phyloP scores from a whole-genome alignment of 1,140 invertebrate species.

The Tribolium castaneum region DNA sequence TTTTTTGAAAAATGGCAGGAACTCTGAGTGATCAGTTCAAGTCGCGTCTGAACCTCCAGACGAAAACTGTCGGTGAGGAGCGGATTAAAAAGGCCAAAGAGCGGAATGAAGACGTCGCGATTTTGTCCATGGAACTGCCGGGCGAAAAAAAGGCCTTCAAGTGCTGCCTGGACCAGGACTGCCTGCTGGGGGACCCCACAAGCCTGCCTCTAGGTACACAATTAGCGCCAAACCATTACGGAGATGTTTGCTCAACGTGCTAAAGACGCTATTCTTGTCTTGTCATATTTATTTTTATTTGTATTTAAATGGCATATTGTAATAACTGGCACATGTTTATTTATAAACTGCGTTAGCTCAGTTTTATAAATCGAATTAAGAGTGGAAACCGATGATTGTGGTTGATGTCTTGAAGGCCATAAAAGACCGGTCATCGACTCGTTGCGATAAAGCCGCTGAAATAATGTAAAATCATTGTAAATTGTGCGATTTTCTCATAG shows the following conservation, averaged over 20 bases:
- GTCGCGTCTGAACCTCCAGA: conserved; percentile 75
- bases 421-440: conserved; percentile 13
- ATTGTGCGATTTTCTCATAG: conserved; percentile 4
- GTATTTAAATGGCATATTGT: neutral
- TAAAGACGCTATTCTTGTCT: neutral
- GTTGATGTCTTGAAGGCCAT: conserved; percentile 13
- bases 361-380: neutral
- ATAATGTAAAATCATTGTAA: neutral
- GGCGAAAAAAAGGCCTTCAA: conserved; percentile 80
- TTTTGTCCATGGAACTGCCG: conserved; percentile 84
- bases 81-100: conserved; percentile 80
- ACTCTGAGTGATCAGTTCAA: conserved; percentile 81
- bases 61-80: conserved; percentile 81
- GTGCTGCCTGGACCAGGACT: conserved; percentile 78
- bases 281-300: neutral
- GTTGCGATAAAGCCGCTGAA: neutral
- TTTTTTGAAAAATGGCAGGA: conserved; percentile 71
- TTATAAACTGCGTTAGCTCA: neutral
- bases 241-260: neutral
- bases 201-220: conserved; percentile 79
- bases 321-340: neutral
- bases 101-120: conserved; percentile 85
- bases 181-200: conserved; percentile 80
- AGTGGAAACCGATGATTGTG: neutral
- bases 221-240: neutral